Base-by-base conservation (phyloP, 2,113 vertebrate genomes). In the Maccullochella peelii region DNA sequence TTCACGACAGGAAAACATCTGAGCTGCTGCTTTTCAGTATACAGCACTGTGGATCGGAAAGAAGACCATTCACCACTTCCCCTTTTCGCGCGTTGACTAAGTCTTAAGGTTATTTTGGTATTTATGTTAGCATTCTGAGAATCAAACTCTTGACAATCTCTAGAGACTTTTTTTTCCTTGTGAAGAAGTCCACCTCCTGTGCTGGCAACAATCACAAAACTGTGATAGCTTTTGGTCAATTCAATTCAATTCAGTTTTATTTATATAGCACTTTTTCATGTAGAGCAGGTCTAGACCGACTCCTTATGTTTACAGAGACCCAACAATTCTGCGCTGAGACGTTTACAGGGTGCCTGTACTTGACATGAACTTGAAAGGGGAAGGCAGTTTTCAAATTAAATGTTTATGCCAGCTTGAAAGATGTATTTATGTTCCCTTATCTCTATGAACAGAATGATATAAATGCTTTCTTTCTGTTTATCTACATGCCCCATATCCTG, bases 31-130 rank as follows among this genome's bases (percentile, higher is more conserved):
- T 87, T 86, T 84, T 85, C 50, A 90, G 82, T 79, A 74, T 85
- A 36, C n/a, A 83, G 38, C 16, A 6, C 44, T 49, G 68, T 7
- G 8, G 21, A 47, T 84, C 55, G 86, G 90, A 92, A 89, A 91
- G 74, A 88, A 55, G 59, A 86, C n/a, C 23, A 55, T 71, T 80
- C 55, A 69, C 65, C 85, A 90, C 90, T 94, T 94, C 92, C 92
- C 49, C 75, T 93, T 91, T 92, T 71, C 59, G 0, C 15, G 12
- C 0, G 36, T 84, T 82, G 86, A 92, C 85, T 85, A 69, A 83
- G 71, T 49, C 52, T 14, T 63, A 2, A 0, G 58, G 81, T 68
- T 93, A 91, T 91, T 94, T 93, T 90, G 6, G 79, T 61, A 4
- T 63, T 38, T 10, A 21, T 6, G 23, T 47, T 30, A 62, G 47